A percentile compares a stretch with the other conserved stretches of the same genome.
phyloP scores from a whole-genome alignment of 2,113 vertebrate species.

The Semnopithecus entellus region DNA sequence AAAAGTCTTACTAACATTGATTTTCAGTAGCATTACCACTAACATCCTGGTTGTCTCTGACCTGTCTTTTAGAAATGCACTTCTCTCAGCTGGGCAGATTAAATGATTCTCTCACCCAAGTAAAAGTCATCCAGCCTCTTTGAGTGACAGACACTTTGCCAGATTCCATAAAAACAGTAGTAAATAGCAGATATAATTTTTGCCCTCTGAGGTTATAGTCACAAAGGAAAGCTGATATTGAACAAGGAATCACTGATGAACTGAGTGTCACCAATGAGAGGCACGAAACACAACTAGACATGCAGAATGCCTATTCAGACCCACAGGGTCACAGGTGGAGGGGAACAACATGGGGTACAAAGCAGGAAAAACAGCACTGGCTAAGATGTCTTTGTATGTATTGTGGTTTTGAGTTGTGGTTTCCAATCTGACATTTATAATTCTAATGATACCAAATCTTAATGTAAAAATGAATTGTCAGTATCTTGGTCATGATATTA shows the following conservation, averaged over 20 bases:
- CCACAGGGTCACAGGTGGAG: background rate
- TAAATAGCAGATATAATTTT: background rate
- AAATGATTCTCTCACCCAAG: background rate
- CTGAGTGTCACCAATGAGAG: background rate
- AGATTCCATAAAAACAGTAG: slow-evolving; percentile 30
- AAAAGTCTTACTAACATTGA: background rate
- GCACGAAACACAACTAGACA: too few relatives aligned
- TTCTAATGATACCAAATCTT: background rate
- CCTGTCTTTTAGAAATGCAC: background rate
- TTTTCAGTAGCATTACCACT: background rate
- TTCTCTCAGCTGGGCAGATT: background rate
- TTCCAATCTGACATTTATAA: background rate
- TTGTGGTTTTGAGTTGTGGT: background rate
- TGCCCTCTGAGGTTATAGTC: background rate
- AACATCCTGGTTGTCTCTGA: background rate
- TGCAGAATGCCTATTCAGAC: background rate
- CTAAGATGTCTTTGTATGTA: background rate
- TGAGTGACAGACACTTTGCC: background rate
- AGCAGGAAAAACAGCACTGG: background rate
- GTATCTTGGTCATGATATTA: background rate
- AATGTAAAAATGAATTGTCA: background rate
- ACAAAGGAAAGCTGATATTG: background rate
- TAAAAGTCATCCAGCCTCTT: background rate
- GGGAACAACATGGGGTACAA: background rate
- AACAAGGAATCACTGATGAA: background rate